phyloP scores from a whole-genome alignment of 2,888 invertebrate species.

The Pyrrhosoma nymphula region DNA sequence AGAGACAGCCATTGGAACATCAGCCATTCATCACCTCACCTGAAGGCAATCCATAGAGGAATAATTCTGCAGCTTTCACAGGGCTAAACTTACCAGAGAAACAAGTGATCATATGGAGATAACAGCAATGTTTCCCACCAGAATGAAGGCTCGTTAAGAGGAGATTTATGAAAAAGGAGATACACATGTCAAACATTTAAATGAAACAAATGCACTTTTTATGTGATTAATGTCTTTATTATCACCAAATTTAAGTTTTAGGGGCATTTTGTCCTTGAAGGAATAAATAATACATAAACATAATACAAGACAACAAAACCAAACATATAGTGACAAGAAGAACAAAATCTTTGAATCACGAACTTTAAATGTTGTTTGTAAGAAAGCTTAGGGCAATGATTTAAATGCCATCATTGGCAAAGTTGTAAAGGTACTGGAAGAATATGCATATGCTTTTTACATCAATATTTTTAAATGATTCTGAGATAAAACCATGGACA shows the following conservation, averaged over 20 bases:
- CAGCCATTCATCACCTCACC: no score
- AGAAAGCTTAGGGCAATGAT: background rate
- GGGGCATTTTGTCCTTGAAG: constrained; percentile 16
- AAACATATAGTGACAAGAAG: background rate
- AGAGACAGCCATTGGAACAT: no score
- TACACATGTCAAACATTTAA: no score
- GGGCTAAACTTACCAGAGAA: no score
- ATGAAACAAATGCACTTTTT: background rate
- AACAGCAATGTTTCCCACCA: no score
- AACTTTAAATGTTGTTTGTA: background rate
- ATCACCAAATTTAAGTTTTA: constrained; percentile 36
- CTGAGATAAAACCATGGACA: background rate
- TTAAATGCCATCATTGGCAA: background rate
- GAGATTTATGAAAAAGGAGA: no score
- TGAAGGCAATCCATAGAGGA: no score
- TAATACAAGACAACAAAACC: background rate
- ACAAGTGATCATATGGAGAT: no score
- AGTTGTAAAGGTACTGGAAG: background rate
- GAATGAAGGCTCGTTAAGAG: no score
- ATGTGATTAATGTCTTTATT: constrained; percentile 36
- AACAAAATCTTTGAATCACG: background rate
- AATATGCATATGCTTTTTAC: background rate
- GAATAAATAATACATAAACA: constrained; percentile 36
- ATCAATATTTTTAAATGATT: background rate
- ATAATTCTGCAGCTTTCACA: no score